A percentile compares a stretch with the other conserved stretches of the same genome.
These are phyloP conservation scores for Zaprionus lachaisei DNA, from an alignment of 1,140 invertebrate genomes.

Conservation along the genomic window DNA sequence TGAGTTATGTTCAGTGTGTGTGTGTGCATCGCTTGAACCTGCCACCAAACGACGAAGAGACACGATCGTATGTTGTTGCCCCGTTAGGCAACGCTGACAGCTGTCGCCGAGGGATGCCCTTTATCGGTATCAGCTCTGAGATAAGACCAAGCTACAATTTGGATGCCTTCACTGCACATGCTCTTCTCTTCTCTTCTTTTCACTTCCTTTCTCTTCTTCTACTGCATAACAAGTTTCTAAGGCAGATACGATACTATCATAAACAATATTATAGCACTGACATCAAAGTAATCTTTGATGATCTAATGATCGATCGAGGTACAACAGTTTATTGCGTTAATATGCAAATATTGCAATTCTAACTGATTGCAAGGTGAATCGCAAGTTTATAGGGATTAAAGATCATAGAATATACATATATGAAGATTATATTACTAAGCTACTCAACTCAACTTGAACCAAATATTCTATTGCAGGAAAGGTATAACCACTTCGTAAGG, in stretches of 20 bases:
- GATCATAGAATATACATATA: too few species aligned
- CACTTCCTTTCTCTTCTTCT: not conserved
- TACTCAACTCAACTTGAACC: too few species aligned
- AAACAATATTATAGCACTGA: not conserved
- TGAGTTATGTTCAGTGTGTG: constrained; percentile 38
- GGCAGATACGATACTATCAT: not conserved
- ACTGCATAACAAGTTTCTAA: not conserved
- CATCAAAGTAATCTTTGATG: not conserved
- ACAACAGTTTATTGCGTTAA: too few species aligned
- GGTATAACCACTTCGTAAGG: not conserved
- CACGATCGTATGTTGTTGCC: not conserved
- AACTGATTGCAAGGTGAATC: too few species aligned
- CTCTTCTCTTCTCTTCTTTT: not conserved
- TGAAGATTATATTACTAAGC: too few species aligned
- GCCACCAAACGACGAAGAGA: constrained; percentile 30
- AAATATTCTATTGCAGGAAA: too few species aligned
- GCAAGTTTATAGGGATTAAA: too few species aligned
- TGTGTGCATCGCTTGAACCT: constrained; percentile 32
- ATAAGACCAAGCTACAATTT: constrained; percentile 2
- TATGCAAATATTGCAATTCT: too few species aligned
- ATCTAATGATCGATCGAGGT: constrained; percentile 1
- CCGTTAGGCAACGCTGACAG: constrained; percentile 42
- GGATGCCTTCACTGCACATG: not conserved
- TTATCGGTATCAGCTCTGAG: not conserved
- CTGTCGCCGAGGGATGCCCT: constrained; percentile 11